Base-by-base conservation (phyloP, 2,797 vertebrate genomes). In the Acipenser transmontanus region DNA sequence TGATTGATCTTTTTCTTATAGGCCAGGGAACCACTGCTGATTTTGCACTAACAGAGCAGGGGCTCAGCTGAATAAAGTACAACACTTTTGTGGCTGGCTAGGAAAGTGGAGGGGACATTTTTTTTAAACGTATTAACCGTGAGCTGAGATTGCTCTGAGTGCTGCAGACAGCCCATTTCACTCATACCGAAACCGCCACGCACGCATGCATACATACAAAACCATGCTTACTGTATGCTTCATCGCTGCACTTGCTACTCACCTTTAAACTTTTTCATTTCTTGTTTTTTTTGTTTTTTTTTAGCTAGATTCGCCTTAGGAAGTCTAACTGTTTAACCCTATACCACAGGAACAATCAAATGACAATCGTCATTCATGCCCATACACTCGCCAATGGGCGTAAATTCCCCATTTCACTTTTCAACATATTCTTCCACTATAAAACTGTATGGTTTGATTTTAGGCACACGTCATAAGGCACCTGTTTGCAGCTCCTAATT, bases 1-100 rank as follows among this genome's bases (percentile, higher is more conserved):
- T 85, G 87, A 91, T 90, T 91, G 88, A 91, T 91, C 88, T 87
- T 80, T 80, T 85, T 88, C 89, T 87, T 79, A 87, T 82, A 85
- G 85, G 82, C 79, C 63, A 51, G 76, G 74, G 76, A 78, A 72
- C 80, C 73, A 80, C 81, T 89, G 88, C 89, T 90, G 89, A 91
- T 87, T 83, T 84, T 79, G 89, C 70, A 85, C 78, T 74, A 86
- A 82, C 82, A 79, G 11, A 61, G 72, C 66, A 48, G 74, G 71
- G 65, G 69, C 73, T 74, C 73, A 59, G 67, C 74, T 77, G 84
- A 83, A 87, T 84, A 85, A 82, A 81, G 82, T 86, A 71, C 78
- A 84, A 82, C 70, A 70, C 67, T 61, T 71, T 67, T 74, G 68
- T 68, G 73, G 70, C 70, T 70, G 64, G 66, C 71, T 59, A 63